Evolutionary conservation across 2,113 vertebrate species (phyloP).

Genomic region (Takifugu bimaculatus): DNA sequence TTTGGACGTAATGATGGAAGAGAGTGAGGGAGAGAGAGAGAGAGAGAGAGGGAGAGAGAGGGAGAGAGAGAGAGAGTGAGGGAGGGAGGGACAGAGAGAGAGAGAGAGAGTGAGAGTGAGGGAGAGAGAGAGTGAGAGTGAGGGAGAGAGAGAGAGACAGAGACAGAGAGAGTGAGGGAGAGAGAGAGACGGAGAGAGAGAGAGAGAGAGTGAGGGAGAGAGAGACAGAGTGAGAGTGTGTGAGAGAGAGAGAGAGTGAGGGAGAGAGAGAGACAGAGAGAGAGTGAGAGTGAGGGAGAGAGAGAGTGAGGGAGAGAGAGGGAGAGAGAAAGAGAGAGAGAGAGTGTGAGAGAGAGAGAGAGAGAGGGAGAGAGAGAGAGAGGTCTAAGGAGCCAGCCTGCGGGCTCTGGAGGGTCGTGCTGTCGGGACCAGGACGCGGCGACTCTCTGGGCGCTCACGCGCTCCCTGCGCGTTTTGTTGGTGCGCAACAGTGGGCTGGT

Average conservation of each 20-base stretch:
- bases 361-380: background rate
- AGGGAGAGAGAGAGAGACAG: no score
- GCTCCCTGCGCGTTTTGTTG: background rate
- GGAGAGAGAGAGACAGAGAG: conserved; percentile 16
- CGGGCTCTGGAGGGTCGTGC: background rate
- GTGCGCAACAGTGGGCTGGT: background rate
- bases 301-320: conserved; percentile 8
- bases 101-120: background rate
- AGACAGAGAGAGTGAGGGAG: no score
- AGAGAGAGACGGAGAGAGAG: background rate
- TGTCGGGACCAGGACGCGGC: background rate
- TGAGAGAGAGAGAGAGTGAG: no score
- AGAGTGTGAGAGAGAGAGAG: background rate
- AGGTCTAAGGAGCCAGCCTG: background rate
- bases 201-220: no score
- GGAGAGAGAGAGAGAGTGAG: background rate
- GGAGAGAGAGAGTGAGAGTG: no score
- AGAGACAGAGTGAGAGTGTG: no score
- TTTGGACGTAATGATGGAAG: conserved; percentile 77
- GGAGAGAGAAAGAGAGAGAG: background rate
- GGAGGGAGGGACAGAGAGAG: no score
- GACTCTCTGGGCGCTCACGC: background rate
- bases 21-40: conserved; percentile 16
- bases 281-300: conserved; percentile 12
- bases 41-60: background rate